A percentile compares a stretch with the other conserved stretches of the same genome.
These are phyloP conservation scores for Meganola albula DNA, from an alignment of 2,888 invertebrate species.

Conservation along the genomic window DNA sequence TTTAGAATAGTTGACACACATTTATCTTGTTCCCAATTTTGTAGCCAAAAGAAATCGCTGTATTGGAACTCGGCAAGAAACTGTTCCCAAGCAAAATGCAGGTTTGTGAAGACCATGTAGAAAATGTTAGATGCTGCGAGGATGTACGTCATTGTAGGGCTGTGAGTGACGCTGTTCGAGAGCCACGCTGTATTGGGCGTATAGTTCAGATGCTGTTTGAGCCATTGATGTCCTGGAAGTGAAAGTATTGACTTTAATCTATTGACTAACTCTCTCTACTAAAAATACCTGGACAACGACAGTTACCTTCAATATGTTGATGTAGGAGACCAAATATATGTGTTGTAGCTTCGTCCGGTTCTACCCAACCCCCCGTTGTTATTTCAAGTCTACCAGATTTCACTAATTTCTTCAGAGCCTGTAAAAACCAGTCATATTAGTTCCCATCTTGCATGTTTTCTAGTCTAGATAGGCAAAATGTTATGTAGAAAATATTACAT, in stretches of 20 bases:
- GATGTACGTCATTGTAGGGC: conserved; percentile 93
- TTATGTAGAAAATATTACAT: conserved; percentile 19
- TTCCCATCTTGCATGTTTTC: no score
- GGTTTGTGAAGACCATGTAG: conserved; percentile 91
- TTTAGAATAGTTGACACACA: conserved; percentile 42
- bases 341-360: conserved; percentile 94
- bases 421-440: background rate
- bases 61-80: conserved; percentile 91
- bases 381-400: conserved; percentile 91
- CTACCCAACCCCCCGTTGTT: conserved; percentile 95
- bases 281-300: no score
- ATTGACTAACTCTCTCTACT: no score
- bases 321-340: conserved; percentile 92
- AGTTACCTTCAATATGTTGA: conserved; percentile 91
- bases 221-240: conserved; percentile 90
- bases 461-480: no score
- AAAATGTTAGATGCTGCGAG: conserved; percentile 86
- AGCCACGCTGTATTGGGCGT: conserved; percentile 91
- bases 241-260: background rate
- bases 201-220: conserved; percentile 87
- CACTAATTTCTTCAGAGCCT: conserved; percentile 84
- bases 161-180: conserved; percentile 97
- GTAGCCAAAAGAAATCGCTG: conserved; percentile 95
- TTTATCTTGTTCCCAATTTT: conserved; percentile 83
- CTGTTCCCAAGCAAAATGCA: conserved; percentile 96